Base-by-base conservation (phyloP, 2,888 invertebrate genomes). In the Micropterix aruncella region DNA sequence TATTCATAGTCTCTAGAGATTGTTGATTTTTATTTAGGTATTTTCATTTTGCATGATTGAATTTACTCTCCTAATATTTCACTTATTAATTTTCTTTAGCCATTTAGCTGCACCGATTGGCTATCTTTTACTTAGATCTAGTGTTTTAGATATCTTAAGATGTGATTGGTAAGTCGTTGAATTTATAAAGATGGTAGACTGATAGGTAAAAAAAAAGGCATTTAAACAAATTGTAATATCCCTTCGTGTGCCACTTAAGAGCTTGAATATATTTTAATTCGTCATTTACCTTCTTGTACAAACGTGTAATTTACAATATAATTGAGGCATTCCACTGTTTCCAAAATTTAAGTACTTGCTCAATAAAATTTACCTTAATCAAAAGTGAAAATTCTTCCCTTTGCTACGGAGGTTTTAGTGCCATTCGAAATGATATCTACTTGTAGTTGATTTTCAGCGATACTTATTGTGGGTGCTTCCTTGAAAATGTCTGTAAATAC, bases 381-480 rank as follows among this genome's bases (percentile, higher is more conserved):
- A 27, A 27, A 27, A 12, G 5, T 12, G 5, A 27, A 27, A 27
- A 27, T 27, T 17, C 40, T 17, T 18, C 16, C 16, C n/a, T n/a
- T 16, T 40, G 14, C 5, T 40, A 16, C 4, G 17, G 17, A 41
- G 7, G 41, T 19, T 50, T 50, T 49, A 50, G 50, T 50, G 50
- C 50, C 50, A 50, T 50, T 49, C 50, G 46, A 49, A 47, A 46
- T 48, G 44, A 16, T 50, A 46, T 47, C 43, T 18, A 48, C 42
- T 42, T 27, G 45, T 19, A 43, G 37, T 37, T 47, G 46, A 45
- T 46, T 41, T 49, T 47, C 46, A 42, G 43, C 50, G 44, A 41
- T 44, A 44, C 18, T 46, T 40, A 46, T 43, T 38, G 45, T 44
- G 50, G 49, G 50, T 50, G 50, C 50, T 50, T 48, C 46, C 41